phyloP scores from a whole-genome alignment of 2,113 vertebrate species.

The Chaetodon auriga region DNA sequence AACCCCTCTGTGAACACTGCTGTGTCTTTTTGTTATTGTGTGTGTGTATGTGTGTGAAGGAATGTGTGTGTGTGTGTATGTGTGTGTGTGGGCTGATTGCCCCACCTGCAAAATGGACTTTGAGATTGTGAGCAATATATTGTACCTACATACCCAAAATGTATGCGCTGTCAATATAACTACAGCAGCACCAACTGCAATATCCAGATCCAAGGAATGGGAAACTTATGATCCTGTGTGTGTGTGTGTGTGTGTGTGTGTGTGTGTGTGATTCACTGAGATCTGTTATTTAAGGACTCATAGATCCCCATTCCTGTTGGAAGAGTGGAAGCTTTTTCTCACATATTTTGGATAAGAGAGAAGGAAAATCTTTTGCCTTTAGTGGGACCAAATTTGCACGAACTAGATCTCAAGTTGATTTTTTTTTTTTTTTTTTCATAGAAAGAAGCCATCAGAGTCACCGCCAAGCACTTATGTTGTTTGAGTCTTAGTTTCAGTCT shows the following conservation, averaged over 20 bases:
- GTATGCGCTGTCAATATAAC: conserved; percentile 56
- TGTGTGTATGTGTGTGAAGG: conserved; percentile 20
- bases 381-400: conserved; percentile 67
- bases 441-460: conserved; percentile 74
- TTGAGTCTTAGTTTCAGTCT: conserved; percentile 44
- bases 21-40: conserved; percentile 59
- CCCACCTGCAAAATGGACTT: conserved; percentile 56
- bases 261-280: conserved; percentile 21
- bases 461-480: conserved; percentile 65
- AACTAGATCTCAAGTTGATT: conserved; percentile 53
- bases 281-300: conserved; percentile 57
- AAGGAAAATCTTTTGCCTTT: conserved; percentile 53
- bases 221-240: conserved; percentile 25
- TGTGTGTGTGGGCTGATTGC: conserved; percentile 22
- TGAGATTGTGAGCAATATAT: conserved; percentile 76
- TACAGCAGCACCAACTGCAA: conserved; percentile 66
- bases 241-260: not conserved
- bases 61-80: conserved; percentile 20
- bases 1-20: conserved; percentile 53
- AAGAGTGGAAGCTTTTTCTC: conserved; percentile 35
- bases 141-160: conserved; percentile 50
- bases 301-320: conserved; percentile 50
- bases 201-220: conserved; percentile 60
- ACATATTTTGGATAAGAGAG: conserved; percentile 34
- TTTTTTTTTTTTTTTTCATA: conserved; percentile 34